Base-by-base conservation (phyloP, 2,888 invertebrate species). In the Liopterus haemorrhoidalis region DNA sequence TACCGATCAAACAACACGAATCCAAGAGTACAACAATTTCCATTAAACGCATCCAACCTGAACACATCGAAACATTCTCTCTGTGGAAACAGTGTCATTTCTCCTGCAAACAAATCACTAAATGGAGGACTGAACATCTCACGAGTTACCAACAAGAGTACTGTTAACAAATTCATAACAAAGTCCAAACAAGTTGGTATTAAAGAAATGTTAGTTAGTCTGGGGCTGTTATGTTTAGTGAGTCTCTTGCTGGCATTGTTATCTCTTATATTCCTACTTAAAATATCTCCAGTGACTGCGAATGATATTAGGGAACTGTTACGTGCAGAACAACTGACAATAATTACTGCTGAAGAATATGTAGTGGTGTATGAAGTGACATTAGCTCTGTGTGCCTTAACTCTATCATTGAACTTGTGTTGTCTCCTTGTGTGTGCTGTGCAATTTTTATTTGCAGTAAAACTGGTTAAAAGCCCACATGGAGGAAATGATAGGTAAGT, bases 381-480 rank as follows among this genome's bases (percentile, higher is more conserved):
- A 38, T 74, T 92, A 64, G 91, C 91, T 20, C 73, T 93, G 62
- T 87, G 90, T 65, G 89, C 91, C 48, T 76, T 93, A 61, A 90
- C 92, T 51, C 73, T 93, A 40, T 88, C 89, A 20, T 71, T 93
- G 55, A 88, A 93, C 71, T 75, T 93, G 50, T 91, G 90, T 73
- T 93, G 93, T 66, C 75, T 93, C 49, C 78, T 93, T 57, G 90
- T 93, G 60, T 93, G 93, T 75, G 86, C 91, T 58, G 88, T 92
- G 63, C 93, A 94, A 74, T 92, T 91, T 72, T 78, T 92, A 63
- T 92, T 93, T 66, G 89, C 92, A 35, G 88, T 93, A 55, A 92
- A 92, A 72, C 76, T 94, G 67, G 83, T 90, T 62, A 85, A 89
- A 64, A 84, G 88, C 40, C 84, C 86, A 46, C 85, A 86, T 61